Conservation (phyloP, 2,113 vertebrate species). For the Gopherus flavomarginatus region DNA sequence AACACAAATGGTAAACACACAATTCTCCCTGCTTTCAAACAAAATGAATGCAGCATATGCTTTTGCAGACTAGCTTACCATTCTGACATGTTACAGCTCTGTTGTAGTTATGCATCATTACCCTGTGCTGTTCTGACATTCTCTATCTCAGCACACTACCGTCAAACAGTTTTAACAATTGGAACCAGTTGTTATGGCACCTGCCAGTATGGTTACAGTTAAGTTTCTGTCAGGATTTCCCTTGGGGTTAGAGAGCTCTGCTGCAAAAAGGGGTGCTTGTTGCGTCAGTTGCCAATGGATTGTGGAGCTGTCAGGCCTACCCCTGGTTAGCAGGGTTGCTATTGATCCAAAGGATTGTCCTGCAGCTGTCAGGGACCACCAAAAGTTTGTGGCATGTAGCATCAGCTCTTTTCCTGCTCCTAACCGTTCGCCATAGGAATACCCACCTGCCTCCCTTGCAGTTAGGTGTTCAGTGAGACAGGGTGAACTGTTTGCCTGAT, state of each 20-base stretch:
- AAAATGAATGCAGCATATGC: accelerated
- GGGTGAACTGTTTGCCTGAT: accelerated
- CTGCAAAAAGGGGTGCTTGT: not conserved
- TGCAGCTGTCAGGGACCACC: not conserved
- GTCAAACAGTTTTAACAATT: accelerated
- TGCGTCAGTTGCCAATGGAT: not conserved
- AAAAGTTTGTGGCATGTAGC: not conserved
- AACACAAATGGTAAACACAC: accelerated
- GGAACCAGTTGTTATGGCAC: not conserved
- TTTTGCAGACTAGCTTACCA: accelerated
- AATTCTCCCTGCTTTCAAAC: not conserved
- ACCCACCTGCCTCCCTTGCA: not conserved
- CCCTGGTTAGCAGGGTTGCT: accelerated
- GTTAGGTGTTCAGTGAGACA: accelerated
- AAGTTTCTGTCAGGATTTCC: not conserved
- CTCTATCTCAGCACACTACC: accelerated
- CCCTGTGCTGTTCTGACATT: accelerated
- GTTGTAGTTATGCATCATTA: not conserved
- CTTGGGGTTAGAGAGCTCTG: not conserved
- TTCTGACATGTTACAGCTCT: not conserved
- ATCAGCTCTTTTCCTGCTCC: not conserved
- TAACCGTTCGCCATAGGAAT: not conserved
- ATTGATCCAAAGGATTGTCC: not conserved
- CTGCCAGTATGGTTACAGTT: not conserved
- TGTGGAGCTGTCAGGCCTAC: accelerated